Conservation (phyloP, 1,140 invertebrate species). For the Nasonia vitripennis region DNA sequence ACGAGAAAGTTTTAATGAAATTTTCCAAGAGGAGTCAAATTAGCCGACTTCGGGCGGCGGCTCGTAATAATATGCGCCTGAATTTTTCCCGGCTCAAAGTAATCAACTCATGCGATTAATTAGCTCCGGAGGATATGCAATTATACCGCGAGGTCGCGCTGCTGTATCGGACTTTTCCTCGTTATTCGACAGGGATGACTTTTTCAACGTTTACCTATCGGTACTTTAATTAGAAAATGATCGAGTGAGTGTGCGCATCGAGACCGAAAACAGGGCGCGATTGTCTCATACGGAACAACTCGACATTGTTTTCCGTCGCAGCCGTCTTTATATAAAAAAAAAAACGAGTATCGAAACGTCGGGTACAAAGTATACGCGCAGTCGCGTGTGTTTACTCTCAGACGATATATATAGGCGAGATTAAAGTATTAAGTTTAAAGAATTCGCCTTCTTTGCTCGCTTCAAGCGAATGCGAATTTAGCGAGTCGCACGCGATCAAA, state of each 20-base stretch:
- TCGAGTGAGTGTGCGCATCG: too few relatives aligned
- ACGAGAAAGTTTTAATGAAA: conserved; percentile 40
- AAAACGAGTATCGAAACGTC: too few relatives aligned
- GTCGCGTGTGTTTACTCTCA: too few relatives aligned
- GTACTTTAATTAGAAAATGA: not conserved
- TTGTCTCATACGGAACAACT: not conserved
- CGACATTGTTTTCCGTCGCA: too few relatives aligned
- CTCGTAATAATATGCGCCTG: not conserved
- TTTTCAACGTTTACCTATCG: not conserved
- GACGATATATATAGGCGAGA: too few relatives aligned
- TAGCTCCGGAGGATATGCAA: not conserved
- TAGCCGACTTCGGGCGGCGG: not conserved
- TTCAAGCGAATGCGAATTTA: not conserved
- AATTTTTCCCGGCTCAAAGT: not conserved
- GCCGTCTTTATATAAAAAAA: too few relatives aligned
- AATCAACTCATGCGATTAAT: conserved; percentile 41
- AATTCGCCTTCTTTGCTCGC: too few relatives aligned
- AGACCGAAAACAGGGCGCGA: not conserved
- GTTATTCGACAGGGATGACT: not conserved
- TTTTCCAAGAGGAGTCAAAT: not conserved
- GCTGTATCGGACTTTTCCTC: not conserved
- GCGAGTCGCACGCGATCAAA: not conserved
- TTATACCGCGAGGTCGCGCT: too few relatives aligned
- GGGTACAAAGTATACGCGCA: too few relatives aligned
- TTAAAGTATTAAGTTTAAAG: too few relatives aligned